These are phyloP conservation scores for Helobdella robusta DNA, from an alignment of 2,888 invertebrate genomes.

Conservation along the genomic window DNA sequence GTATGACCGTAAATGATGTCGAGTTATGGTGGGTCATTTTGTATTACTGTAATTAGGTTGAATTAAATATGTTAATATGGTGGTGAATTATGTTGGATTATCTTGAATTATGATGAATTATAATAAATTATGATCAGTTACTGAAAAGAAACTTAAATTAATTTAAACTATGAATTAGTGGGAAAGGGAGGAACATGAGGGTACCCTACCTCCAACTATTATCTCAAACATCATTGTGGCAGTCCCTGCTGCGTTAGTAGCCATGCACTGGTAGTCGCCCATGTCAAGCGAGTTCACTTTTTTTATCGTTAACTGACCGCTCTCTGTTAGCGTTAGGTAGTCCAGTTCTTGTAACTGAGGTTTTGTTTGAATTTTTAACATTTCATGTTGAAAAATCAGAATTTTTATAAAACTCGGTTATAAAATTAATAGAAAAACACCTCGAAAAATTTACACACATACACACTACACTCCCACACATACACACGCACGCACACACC, in stretches of 20 bases:
- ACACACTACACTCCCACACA: constrained; percentile 50
- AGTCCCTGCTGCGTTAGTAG: constrained; percentile 45
- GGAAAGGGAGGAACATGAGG: too few relatives aligned
- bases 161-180: too few relatives aligned
- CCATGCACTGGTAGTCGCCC: constrained; percentile 45
- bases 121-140: too few relatives aligned
- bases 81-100: too few relatives aligned
- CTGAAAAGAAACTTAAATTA: too few relatives aligned
- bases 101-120: too few relatives aligned
- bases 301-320: constrained; percentile 45
- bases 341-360: constrained; percentile 42
- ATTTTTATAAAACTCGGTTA: constrained; percentile 7
- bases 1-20: too few relatives aligned
- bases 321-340: constrained; percentile 41
- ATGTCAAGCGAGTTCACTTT: constrained; percentile 52
- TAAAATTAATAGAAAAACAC: constrained; percentile 35
- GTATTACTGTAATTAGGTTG: too few relatives aligned
- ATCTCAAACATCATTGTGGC: constrained; percentile 52
- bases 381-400: constrained; percentile 36
- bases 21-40: too few relatives aligned
- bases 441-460: constrained; percentile 48
- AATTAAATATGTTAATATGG: too few relatives aligned
- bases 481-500: constrained; percentile 45
- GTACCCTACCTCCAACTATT: constrained; percentile 52
- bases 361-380: background rate